A percentile compares a stretch with the other conserved stretches of the same genome.
phyloP scores from a whole-genome alignment of 2,797 vertebrate genomes.

The Anolis apletophallus region DNA sequence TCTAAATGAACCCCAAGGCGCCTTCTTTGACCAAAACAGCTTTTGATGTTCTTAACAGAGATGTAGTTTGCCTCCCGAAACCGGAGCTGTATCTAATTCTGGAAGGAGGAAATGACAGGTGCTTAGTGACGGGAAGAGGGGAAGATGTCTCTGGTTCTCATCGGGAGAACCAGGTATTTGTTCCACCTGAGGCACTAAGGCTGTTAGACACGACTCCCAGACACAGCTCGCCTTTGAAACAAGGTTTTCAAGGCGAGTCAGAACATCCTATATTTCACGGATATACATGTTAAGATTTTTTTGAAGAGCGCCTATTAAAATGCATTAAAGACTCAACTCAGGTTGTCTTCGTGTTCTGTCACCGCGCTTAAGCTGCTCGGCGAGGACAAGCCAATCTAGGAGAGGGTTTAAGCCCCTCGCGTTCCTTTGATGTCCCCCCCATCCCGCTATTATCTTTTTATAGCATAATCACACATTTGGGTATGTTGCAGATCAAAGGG shows the following conservation, averaged over 20 bases:
- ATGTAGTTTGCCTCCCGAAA: slow-evolving; percentile 66
- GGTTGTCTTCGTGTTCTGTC: slow-evolving; percentile 75
- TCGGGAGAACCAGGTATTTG: slow-evolving; percentile 22
- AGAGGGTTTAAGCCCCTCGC: slow-evolving; percentile 52
- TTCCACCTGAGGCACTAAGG: slow-evolving; percentile 15
- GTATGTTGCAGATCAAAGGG: slow-evolving; percentile 75
- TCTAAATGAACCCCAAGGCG: slow-evolving; percentile 61
- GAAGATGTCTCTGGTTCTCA: slow-evolving; percentile 27
- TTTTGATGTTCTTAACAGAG: slow-evolving; percentile 65
- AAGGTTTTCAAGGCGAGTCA: slow-evolving; percentile 29
- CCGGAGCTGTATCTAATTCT: slow-evolving; percentile 54
- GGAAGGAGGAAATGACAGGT: slow-evolving; percentile 53
- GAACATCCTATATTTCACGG: slow-evolving; percentile 43
- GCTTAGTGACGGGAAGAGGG: slow-evolving; percentile 33
- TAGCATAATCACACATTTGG: slow-evolving; percentile 77
- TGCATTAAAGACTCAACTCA: slow-evolving; percentile 73
- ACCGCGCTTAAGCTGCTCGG: slow-evolving; percentile 76
- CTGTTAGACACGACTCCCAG: slow-evolving; percentile 44
- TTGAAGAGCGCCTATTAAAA: slow-evolving; percentile 68
- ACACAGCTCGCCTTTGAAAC: slow-evolving; percentile 26
- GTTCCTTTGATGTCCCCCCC: slow-evolving; percentile 70
- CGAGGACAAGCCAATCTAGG: slow-evolving; percentile 72
- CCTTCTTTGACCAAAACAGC: slow-evolving; percentile 59
- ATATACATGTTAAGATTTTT: slow-evolving; percentile 49
- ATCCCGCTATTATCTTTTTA: slow-evolving; percentile 74